These are phyloP conservation scores for Athetis lepigone DNA, from an alignment of 2,888 invertebrate species.

Conservation along the genomic window DNA sequence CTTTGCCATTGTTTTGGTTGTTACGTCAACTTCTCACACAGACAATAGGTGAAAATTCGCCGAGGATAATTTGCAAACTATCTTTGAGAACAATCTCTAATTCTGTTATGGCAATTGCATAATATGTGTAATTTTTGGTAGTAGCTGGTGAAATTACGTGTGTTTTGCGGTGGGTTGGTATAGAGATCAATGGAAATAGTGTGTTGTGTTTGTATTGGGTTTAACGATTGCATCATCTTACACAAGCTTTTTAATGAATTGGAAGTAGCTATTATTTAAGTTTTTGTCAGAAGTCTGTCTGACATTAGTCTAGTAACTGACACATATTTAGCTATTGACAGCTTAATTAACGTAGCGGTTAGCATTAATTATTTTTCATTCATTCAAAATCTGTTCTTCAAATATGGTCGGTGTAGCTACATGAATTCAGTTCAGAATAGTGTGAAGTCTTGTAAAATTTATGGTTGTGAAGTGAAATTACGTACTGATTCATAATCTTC, in stretches of 20 bases:
- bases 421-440: not conserved
- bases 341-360: not conserved
- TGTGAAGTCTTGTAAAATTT: not conserved
- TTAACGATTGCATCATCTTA: slow-evolving; percentile 21
- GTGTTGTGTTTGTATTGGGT: slow-evolving; percentile 4
- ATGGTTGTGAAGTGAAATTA: not conserved
- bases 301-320: slow-evolving; percentile 1
- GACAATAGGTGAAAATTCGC: slow-evolving; percentile 90
- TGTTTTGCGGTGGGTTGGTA: slow-evolving; percentile 11
- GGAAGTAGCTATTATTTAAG: not conserved
- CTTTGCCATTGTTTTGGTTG: slow-evolving; percentile 89
- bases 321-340: not conserved
- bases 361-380: not conserved
- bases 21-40: slow-evolving; percentile 87
- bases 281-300: not conserved
- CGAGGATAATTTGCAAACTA: slow-evolving; percentile 82
- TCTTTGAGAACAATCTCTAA: slow-evolving; percentile 81
- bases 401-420: not conserved
- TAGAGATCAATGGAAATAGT: slow-evolving; percentile 16
- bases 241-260: slow-evolving; percentile 4
- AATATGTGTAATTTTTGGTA: slow-evolving; percentile 73
- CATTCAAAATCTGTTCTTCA: not conserved
- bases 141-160: slow-evolving; percentile 42
- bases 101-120: slow-evolving; percentile 72
- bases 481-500: not conserved